Conservation (phyloP, 2,888 invertebrate species). For the Scelioninae gen. 2 region DNA sequence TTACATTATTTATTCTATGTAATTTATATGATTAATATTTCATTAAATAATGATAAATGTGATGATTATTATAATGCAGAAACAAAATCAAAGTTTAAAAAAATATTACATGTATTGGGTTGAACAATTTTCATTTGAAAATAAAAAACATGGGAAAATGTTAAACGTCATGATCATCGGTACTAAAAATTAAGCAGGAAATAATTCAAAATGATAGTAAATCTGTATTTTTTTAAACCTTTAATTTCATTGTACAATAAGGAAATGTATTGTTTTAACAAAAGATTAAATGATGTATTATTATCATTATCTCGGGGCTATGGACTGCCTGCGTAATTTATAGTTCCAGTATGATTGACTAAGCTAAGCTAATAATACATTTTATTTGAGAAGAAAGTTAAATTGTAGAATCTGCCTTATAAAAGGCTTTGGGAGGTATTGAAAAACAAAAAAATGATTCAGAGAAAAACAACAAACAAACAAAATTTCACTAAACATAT, state of each 20-base stretch:
- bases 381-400: constrained; percentile 66
- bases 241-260: constrained; percentile 73
- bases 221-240: constrained; percentile 68
- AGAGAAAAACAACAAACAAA: constrained; percentile 62
- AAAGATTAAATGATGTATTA: constrained; percentile 71
- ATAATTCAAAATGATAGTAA: constrained; percentile 67
- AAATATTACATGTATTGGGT: too few relatives aligned
- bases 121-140: too few relatives aligned
- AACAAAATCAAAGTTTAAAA: too few relatives aligned
- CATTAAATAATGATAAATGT: too few relatives aligned
- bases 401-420: constrained; percentile 73
- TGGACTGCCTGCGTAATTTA: constrained; percentile 70
- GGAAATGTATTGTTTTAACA: constrained; percentile 73
- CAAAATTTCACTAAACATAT: constrained; percentile 67
- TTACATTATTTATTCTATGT: too few relatives aligned
- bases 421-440: constrained; percentile 69
- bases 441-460: constrained; percentile 19
- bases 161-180: background rate
- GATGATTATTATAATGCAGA: too few relatives aligned
- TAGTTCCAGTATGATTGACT: constrained; percentile 68
- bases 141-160: too few relatives aligned
- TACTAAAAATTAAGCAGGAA: constrained; percentile 70
- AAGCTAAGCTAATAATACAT: constrained; percentile 72
- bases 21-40: too few relatives aligned
- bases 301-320: constrained; percentile 69